Conservation (phyloP, 2,888 invertebrate species). For the Allacma fusca region DNA sequence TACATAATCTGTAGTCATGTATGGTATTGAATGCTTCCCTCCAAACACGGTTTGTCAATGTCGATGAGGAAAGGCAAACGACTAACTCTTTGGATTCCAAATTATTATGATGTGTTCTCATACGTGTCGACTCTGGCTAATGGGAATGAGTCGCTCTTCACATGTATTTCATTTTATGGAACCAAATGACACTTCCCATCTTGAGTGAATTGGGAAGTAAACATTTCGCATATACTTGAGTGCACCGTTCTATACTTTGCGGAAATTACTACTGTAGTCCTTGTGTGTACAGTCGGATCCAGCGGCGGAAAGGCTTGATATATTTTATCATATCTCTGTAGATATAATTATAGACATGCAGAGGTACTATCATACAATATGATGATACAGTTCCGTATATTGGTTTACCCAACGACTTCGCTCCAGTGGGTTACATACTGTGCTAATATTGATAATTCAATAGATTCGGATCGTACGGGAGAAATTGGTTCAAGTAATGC, state of each 20-base stretch:
- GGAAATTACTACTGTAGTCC: neutral
- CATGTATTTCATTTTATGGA: neutral
- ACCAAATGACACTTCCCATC: conserved; percentile 12
- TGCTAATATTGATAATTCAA: no score
- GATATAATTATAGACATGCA: no score
- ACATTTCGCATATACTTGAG: neutral
- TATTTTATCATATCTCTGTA: no score
- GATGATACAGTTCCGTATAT: no score
- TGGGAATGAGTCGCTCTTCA: conserved; percentile 2
- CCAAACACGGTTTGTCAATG: neutral
- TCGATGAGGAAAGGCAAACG: conserved; percentile 3
- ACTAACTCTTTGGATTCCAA: conserved; percentile 4
- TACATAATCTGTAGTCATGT: neutral
- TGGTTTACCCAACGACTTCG: no score
- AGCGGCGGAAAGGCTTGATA: no score
- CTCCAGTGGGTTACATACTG: no score
- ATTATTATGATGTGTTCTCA: neutral
- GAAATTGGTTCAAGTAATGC: no score
- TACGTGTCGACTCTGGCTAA: neutral
- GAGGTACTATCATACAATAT: no score
- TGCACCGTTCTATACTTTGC: neutral
- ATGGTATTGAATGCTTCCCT: no score
- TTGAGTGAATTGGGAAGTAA: neutral
- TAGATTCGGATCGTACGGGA: no score
- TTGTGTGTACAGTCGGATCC: no score